These are phyloP conservation scores for Rhineura floridana DNA, from an alignment of 2,113 vertebrate species.

Conservation along the genomic window DNA sequence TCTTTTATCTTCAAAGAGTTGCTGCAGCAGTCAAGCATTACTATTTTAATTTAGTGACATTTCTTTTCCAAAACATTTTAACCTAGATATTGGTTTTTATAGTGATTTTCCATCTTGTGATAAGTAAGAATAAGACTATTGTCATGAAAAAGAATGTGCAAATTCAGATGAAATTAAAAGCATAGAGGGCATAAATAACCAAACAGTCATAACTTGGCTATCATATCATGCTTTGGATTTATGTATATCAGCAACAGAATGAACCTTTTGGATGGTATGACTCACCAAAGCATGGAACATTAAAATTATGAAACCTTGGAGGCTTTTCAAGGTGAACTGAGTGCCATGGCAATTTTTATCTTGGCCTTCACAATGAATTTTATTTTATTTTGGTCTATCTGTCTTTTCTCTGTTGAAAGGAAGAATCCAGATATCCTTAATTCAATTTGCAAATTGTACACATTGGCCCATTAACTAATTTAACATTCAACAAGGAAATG, in stretches of 20 bases:
- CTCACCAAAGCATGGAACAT: constrained; percentile 4
- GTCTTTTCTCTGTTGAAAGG: constrained; percentile 17
- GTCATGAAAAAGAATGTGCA: neutral
- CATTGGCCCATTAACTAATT: constrained; percentile 4
- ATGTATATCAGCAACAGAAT: neutral
- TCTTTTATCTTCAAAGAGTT: neutral
- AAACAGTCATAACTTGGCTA: neutral
- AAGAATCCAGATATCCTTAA: neutral
- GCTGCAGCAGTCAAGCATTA: too few relatives aligned
- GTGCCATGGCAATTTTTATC: neutral
- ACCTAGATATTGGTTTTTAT: neutral
- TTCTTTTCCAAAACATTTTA: neutral
- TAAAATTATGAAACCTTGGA: neutral
- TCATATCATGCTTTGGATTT: neutral
- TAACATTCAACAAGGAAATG: neutral
- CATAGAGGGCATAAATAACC: neutral
- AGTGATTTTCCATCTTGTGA: neutral
- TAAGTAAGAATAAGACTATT: neutral
- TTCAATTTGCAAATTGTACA: neutral
- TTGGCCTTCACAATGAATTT: neutral
- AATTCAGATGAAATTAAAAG: neutral
- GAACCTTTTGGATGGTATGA: neutral
- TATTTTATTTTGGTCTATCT: constrained; percentile 4
- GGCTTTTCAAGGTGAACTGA: neutral
- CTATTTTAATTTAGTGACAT: neutral